Conservation (phyloP, 2,113 vertebrate genomes). For the Ursus arctos region DNA sequence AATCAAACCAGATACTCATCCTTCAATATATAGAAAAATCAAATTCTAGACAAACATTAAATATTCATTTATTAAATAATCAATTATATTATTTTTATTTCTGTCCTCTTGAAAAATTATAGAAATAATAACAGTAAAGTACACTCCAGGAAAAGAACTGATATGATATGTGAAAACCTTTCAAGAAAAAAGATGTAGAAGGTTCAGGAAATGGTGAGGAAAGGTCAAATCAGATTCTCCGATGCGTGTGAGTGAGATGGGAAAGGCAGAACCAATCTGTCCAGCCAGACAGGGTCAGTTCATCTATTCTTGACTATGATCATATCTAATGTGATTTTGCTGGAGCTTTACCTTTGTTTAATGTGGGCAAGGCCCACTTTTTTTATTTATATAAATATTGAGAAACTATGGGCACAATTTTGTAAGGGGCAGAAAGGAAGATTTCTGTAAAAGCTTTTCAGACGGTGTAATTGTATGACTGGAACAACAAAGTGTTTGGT, state of each 20-base stretch:
- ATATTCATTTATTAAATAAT: neutral
- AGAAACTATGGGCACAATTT: neutral
- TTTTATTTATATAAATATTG: neutral
- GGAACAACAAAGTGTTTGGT: constrained; percentile 71
- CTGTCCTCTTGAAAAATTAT: neutral
- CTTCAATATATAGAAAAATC: neutral
- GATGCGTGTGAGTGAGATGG: rapidly evolving
- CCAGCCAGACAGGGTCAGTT: neutral
- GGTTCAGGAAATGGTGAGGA: neutral
- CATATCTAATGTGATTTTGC: neutral
- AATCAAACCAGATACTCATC: neutral
- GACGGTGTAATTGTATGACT: neutral
- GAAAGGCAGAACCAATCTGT: neutral
- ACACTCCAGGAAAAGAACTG: neutral
- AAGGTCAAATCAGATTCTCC: neutral
- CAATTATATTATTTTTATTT: neutral
- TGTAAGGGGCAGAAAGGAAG: neutral
- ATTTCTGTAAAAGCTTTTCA: constrained; percentile 49
- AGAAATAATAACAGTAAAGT: neutral
- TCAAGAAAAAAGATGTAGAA: neutral
- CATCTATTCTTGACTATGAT: neutral
- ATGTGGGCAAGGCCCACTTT: neutral
- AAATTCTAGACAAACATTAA: neutral
- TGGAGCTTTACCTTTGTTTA: neutral
- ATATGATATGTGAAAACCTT: neutral